Percentiles rank a stretch among this genome's conserved stretches.
Evolutionary conservation across 2,113 vertebrate species (phyloP).

Genomic region (Dascyllus trimaculatus): DNA sequence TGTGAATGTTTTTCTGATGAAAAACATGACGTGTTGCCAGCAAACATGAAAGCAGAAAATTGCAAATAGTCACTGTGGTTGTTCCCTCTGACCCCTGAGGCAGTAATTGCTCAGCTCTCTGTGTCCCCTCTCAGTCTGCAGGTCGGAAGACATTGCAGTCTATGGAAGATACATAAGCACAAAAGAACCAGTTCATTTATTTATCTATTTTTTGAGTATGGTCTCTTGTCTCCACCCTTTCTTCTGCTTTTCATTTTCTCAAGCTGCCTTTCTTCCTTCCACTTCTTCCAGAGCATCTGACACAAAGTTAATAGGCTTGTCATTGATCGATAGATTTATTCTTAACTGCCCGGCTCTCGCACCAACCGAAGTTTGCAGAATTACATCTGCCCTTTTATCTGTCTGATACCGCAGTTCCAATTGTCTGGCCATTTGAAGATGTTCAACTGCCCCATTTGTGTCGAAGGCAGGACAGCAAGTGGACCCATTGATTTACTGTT

Average conservation of each 20-base stretch:
- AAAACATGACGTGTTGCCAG: not conserved
- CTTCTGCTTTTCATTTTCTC: constrained; percentile 6
- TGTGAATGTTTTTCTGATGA: not conserved
- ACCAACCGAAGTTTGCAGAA: constrained; percentile 2
- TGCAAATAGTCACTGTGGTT: not conserved
- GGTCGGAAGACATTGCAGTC: too few species aligned
- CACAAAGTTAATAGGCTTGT: constrained; percentile 52
- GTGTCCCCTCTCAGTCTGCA: not conserved
- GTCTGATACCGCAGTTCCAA: constrained; percentile 17
- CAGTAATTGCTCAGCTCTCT: not conserved
- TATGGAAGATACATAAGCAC: not conserved
- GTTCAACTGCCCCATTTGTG: constrained; percentile 40
- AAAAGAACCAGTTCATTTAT: not conserved
- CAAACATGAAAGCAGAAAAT: constrained; percentile 17
- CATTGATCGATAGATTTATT: constrained; percentile 74
- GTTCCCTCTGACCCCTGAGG: not conserved
- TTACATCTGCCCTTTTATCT: constrained; percentile 38
- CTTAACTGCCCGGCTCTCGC: constrained; percentile 13
- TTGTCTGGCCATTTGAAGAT: constrained; percentile 53
- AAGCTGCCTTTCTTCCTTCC: constrained; percentile 6
- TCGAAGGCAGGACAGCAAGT: constrained; percentile 15
- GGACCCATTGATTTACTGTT: constrained; percentile 62
- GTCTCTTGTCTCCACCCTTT: not conserved
- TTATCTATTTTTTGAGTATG: too few species aligned
- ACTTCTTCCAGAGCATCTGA: constrained; percentile 33